These are phyloP conservation scores for Didymodactylos carnosus DNA, from an alignment of 2,888 invertebrate species.

Conservation along the genomic window DNA sequence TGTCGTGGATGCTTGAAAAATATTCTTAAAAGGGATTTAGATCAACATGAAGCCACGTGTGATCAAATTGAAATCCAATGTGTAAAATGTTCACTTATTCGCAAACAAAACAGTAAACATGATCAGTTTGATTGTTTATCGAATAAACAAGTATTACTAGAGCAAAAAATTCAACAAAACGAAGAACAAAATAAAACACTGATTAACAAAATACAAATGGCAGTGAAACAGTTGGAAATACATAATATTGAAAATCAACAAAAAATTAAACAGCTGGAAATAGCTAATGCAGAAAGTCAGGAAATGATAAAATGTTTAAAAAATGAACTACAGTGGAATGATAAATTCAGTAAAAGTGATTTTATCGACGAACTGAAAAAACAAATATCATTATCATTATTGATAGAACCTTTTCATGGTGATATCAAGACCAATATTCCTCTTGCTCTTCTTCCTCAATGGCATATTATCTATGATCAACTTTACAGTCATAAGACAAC, in stretches of 20 bases:
- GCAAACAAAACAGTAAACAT: background rate
- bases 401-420: background rate
- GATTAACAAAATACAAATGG: too few species aligned
- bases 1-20: background rate
- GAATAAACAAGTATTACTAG: background rate
- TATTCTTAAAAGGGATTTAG: background rate
- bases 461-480: background rate
- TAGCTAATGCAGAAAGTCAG: too few species aligned
- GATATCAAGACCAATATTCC: background rate
- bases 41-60: background rate
- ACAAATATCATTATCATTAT: background rate
- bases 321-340: too few species aligned
- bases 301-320: too few species aligned
- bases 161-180: too few species aligned
- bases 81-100: background rate
- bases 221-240: too few species aligned
- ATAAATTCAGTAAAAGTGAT: too few species aligned
- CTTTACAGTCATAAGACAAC: background rate
- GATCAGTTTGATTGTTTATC: background rate
- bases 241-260: background rate
- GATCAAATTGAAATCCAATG: background rate
- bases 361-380: background rate
- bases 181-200: too few species aligned
- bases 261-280: background rate
- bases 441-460: background rate